Evolutionary conservation across 2,797 vertebrate species (phyloP), one percentile per base, ranked within the genome.

Genomic region (Lagocephalus sceleratus): DNA sequence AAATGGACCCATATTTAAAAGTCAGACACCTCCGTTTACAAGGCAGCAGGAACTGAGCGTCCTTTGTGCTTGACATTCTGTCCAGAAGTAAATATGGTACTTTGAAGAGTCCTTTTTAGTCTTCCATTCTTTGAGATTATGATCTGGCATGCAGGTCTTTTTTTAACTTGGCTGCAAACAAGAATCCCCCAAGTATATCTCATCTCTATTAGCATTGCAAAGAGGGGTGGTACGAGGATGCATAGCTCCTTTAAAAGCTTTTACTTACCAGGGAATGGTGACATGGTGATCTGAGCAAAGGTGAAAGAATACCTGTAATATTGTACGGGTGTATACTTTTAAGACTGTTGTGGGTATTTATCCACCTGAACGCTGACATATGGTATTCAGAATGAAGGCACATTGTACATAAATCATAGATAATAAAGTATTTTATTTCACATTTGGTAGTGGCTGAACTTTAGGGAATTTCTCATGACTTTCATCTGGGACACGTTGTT

Each of bases 71-170:
- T 60, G 71, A 76, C 57, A 69, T 61, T 48, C 63, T 17, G 64
- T 83, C 68, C 74, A 60, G 56, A 69, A 67, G 78, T 16, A 68
- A 76, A 29, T 29, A 29, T 10, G 65, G 51, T 9, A 48, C 68
- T 57, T 66, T 25, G 52, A 75, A 60, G 69, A 80, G 76, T 84
- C 77, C 71, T 75, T 47, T 77, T 75, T 47, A 79, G 11, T 63
- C 47, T 47, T 55, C 57, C 41, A 55, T 68, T 76, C 77, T 73
- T 26, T 69, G 58, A 88, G 83, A 88, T 89, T 83, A 82, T 79
- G 76, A 86, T 87, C 85, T 77, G 78, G 63, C 75, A 65, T 72
- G 77, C 76, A 76, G 75, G 71, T 81, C 70, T 67, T 61, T 85
- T 86, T 73, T 76, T 80, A 81, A 73, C 70, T 78, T 85, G 77